phyloP scores from a whole-genome alignment of 2,797 vertebrate species.

The Myotis myotis region DNA sequence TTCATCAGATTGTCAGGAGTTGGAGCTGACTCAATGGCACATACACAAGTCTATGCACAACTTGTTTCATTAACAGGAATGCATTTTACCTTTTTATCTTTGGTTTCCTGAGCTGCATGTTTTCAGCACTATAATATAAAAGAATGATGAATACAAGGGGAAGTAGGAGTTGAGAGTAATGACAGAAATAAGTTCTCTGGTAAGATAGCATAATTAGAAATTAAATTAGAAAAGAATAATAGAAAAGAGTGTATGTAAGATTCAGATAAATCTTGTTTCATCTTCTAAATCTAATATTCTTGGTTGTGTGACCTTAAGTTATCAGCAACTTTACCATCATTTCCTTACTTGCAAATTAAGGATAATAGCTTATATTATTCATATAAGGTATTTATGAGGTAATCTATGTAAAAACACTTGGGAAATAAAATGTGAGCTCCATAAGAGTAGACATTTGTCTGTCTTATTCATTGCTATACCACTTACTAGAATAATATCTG shows the following conservation, averaged over 20 bases:
- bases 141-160: background rate
- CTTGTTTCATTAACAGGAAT: background rate
- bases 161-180: background rate
- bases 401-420: background rate
- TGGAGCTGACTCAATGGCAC: background rate
- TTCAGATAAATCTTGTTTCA: background rate
- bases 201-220: background rate
- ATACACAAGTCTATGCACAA: background rate
- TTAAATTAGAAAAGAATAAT: background rate
- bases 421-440: background rate
- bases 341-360: conserved; percentile 14
- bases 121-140: background rate
- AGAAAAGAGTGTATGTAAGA: background rate
- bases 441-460: background rate
- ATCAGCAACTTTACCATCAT: background rate
- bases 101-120: background rate
- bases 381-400: background rate
- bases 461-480: background rate
- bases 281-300: background rate
- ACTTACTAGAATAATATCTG: background rate
- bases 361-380: background rate
- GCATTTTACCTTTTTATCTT: background rate
- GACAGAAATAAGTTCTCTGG: background rate
- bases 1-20: background rate
- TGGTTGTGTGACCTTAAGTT: background rate